Evolutionary conservation across 2,113 vertebrate species (phyloP), one percentile per base, ranked within the genome.

Genomic region (Vicugna pacos): DNA sequence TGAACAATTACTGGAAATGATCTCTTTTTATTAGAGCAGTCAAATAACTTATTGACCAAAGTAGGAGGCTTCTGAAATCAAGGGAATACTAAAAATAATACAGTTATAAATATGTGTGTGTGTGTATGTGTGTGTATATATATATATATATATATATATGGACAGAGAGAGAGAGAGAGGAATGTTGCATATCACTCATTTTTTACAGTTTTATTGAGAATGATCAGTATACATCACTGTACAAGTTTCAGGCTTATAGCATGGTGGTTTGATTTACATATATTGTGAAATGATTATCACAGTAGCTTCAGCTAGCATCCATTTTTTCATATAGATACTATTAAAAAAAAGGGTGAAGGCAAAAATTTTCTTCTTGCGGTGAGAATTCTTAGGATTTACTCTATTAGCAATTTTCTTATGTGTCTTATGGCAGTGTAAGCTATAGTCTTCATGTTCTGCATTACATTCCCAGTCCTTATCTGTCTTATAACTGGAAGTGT

Each of bases 51-150:
- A 65, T n/a, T 89, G 12, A 76, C 22, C 38, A 93, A 73, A 87
- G 4, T 69, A 92, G 83, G 26, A 94, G 1, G 3, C 19, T 94
- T 96, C 60, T 77, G 38, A 91, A 92, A 93, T 58, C 73, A 62
- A 92, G 1, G 3, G 20, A 56, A 9, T 10, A 22, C 10, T 64
- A 82, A 38, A 67, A 85, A 75, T 84, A 62, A 85, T 92, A 32
- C 0, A 81, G 24, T 76, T 50, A 24, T 48, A 19, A 35, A n/a
- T 26, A 11, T 42, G 0, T 64, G 38, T 38, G 38, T 38, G 38
- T 38, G 38, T 38, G 38, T 38, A 38, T 79, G 32, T n/a, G 24
- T 54, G 20, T 54, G 50, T 76, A 52, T 10, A 52, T 76, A 52
- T 35, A 2, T 35, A 35, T 35, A 35, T 35, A 35, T 35, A 35